phyloP scores from a whole-genome alignment of 2,113 vertebrate species.

The Paracanthobrama guichenoti region DNA sequence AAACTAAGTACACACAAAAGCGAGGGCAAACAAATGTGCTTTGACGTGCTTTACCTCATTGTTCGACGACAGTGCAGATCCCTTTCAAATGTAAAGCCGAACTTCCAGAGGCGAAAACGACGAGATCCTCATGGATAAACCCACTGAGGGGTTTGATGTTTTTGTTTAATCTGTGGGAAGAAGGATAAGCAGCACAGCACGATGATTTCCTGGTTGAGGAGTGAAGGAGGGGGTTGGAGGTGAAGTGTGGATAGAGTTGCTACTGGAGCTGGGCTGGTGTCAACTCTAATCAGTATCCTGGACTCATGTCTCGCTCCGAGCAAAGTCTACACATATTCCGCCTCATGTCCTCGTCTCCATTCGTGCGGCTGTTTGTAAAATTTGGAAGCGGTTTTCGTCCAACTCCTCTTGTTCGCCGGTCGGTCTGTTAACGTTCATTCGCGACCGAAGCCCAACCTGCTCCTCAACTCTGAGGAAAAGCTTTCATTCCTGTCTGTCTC shows the following conservation, averaged over 20 bases:
- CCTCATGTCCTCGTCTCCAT: constrained; percentile 41
- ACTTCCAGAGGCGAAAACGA: constrained; percentile 53
- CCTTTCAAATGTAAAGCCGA: constrained; percentile 62
- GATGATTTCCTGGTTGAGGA: constrained; percentile 79
- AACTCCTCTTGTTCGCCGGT: constrained; percentile 41
- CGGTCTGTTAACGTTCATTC: constrained; percentile 56
- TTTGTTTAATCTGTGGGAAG: constrained; percentile 46
- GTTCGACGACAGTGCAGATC: constrained; percentile 72
- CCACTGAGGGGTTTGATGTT: constrained; percentile 59
- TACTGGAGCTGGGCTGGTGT: constrained; percentile 69
- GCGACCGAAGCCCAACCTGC: constrained; percentile 67
- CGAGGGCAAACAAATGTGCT: constrained; percentile 54
- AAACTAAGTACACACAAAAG: constrained; percentile 63
- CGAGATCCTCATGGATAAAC: constrained; percentile 63
- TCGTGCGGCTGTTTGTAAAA: background rate
- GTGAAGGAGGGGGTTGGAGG: constrained; percentile 60
- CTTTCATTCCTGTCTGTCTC: constrained; percentile 54
- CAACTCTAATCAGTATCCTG: constrained; percentile 75
- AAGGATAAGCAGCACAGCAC: constrained; percentile 66
- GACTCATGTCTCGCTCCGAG: constrained; percentile 50
- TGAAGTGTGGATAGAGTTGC: constrained; percentile 68
- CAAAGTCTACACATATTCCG: constrained; percentile 10
- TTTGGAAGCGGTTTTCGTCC: constrained; percentile 1
- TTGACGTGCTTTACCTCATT: constrained; percentile 71
- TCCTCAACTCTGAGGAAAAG: constrained; percentile 67